Evolutionary conservation across 2,113 vertebrate genomes (phyloP), one percentile per base, ranked within the genome.

Genomic region (Todiramphus saurophagus): DNA sequence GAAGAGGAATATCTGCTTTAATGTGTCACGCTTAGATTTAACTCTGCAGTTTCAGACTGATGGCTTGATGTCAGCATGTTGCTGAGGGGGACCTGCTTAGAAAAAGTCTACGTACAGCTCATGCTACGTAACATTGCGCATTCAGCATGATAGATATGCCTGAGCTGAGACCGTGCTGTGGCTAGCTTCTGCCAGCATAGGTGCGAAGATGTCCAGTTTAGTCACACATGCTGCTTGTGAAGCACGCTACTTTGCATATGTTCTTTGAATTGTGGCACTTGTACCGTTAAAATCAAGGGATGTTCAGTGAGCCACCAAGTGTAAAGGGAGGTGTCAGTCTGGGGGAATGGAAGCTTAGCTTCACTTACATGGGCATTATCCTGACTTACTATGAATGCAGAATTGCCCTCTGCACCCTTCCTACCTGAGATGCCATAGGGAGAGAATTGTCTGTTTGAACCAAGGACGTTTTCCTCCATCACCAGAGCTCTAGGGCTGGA

Each of bases 81-180:
- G 39, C 75, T 30, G 30, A 28, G 8, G 18, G 56, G 20, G 10
- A 58, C 46, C 13, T 67, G 1, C 24, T 6, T 17, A 59, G 50
- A 28, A 2, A 13, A 2, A 7, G 17, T 18, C 16, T 67, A 3
- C 10, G 1, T 5, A 11, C 6, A 67, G 59, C 35, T 82, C 53
- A 0, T 25, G 1, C 16, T 0, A 0, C 0, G 0, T 10, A 33
- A 8, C 43, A 5, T 2, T 3, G 3, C 0, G 3, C 7, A 44
- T 1, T 23, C n/a, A 1, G 33, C 46, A 23, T 41, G 39, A 15
- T 12, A 56, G 43, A 23, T 3, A 33, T 28, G 56, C 28, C 72
- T 13, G 16, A 27, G 30, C 41, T 41, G 80, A 43, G 39, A 2
- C 39, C 0, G 1, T 10, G 41, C 39, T 1, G 0, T 2, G 56